phyloP scores from a whole-genome alignment of 1,140 invertebrate genomes.

The Diorhabda carinulata region DNA sequence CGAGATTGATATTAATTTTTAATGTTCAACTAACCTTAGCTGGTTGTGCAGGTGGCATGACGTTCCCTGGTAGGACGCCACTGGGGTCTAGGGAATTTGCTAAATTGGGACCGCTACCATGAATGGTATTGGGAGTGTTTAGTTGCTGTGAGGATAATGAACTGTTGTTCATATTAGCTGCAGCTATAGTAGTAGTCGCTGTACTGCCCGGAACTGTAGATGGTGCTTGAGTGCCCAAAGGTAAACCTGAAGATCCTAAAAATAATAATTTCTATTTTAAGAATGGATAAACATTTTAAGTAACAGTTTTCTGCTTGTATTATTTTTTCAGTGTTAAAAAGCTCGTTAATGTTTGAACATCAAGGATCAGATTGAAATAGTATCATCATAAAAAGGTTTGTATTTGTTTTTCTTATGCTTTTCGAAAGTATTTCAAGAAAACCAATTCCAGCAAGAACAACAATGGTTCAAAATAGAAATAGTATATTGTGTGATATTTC shows the following conservation, averaged over 20 bases:
- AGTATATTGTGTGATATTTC: too few relatives aligned
- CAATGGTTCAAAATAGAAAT: too few relatives aligned
- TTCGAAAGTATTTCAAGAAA: too few relatives aligned
- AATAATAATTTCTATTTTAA: not conserved
- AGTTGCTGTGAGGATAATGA: slow-evolving; percentile 33
- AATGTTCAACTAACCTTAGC: slow-evolving; percentile 54
- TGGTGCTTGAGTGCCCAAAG: slow-evolving; percentile 53
- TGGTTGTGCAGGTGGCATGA: slow-evolving; percentile 67
- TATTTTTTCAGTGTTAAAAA: slow-evolving; percentile 4
- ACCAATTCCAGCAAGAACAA: too few relatives aligned
- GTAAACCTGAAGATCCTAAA: slow-evolving; percentile 46
- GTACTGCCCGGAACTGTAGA: slow-evolving; percentile 56
- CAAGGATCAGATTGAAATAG: not conserved
- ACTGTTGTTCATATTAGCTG: slow-evolving; percentile 50
- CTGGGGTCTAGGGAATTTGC: slow-evolving; percentile 44
- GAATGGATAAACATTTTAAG: too few relatives aligned
- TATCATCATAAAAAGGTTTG: too few relatives aligned
- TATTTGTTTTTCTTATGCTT: too few relatives aligned
- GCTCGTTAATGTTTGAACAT: not conserved
- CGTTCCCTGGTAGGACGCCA: slow-evolving; percentile 50
- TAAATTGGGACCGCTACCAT: slow-evolving; percentile 33
- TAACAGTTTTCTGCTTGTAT: too few relatives aligned
- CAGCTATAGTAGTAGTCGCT: slow-evolving; percentile 53
- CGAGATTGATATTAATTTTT: too few relatives aligned
- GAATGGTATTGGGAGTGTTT: slow-evolving; percentile 25